Evolutionary conservation across 2,113 vertebrate genomes (phyloP).

Genomic region (Bubalus kerabau): DNA sequence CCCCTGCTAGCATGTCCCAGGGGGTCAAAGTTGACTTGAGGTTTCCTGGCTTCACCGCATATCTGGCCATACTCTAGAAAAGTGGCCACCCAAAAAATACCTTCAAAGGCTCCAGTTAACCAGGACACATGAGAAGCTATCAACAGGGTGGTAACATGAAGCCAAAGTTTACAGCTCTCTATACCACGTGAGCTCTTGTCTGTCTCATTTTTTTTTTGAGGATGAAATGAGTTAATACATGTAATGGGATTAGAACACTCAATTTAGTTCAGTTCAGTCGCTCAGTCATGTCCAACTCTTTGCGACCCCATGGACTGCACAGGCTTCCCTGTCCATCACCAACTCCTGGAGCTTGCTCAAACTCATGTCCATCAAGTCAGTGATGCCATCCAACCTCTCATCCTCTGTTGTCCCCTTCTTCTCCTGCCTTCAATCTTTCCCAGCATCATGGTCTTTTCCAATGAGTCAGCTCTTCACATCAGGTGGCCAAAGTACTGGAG

Average conservation of each 20-base stretch:
- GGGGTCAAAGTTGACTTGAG: no score
- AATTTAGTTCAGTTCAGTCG: background rate
- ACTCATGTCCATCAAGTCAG: background rate
- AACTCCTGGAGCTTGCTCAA: background rate
- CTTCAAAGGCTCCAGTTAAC: background rate
- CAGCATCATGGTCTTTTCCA: background rate
- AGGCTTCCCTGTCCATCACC: background rate
- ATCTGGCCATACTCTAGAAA: background rate
- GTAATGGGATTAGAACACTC: background rate
- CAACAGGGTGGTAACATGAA: background rate
- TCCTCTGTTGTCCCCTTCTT: background rate
- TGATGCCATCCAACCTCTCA: background rate
- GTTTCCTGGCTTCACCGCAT: background rate
- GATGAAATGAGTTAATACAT: background rate
- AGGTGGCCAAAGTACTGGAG: background rate
- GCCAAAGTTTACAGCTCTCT: background rate
- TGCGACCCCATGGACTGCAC: background rate
- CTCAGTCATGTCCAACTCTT: background rate
- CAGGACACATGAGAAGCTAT: background rate
- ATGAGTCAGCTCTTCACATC: background rate
- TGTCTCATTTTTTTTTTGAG: no score
- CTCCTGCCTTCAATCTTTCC: background rate
- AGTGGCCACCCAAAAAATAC: background rate
- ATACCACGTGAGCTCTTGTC: accelerated
- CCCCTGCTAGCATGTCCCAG: background rate